Evolutionary conservation across 2,888 invertebrate species (phyloP).

Genomic region (Leucozona laternaria): DNA sequence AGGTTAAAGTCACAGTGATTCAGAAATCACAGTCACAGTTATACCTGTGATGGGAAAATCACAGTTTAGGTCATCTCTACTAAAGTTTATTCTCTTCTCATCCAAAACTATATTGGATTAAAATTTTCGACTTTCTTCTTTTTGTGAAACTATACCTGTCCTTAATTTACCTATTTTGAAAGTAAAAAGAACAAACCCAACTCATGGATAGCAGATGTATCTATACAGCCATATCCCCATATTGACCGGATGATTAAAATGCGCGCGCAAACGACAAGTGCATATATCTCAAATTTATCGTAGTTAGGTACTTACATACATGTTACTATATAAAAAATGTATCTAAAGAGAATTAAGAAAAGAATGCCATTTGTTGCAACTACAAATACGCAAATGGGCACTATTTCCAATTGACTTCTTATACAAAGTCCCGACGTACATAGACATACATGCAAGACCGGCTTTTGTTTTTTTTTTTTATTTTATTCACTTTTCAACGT

Average conservation of each 20-base stretch:
- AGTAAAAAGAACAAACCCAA: neutral
- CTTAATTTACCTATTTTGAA: constrained; percentile 2
- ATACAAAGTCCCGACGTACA: constrained; percentile 27
- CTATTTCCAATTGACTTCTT: constrained; percentile 11
- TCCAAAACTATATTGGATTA: no score
- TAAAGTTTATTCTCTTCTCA: no score
- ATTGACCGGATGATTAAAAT: constrained; percentile 70
- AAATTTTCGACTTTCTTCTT: neutral
- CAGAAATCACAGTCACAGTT: no score
- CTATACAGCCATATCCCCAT: constrained; percentile 11
- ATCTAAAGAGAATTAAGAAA: constrained; percentile 14
- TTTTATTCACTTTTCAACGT: neutral
- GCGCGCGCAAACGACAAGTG: constrained; percentile 62
- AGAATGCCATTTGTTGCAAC: constrained; percentile 50
- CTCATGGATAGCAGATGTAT: constrained; percentile 15
- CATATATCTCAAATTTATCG: neutral
- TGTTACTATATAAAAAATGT: neutral
- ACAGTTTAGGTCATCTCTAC: no score
- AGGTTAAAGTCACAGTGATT: no score
- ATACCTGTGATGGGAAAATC: no score
- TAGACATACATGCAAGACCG: neutral
- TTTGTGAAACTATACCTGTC: neutral
- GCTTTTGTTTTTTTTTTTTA: constrained; percentile 12
- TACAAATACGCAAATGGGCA: neutral
- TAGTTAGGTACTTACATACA: neutral